Evolutionary conservation across 2,797 vertebrate genomes (phyloP), one percentile per base, ranked within the genome.

Genomic region (Triplophysa yarkandensis): DNA sequence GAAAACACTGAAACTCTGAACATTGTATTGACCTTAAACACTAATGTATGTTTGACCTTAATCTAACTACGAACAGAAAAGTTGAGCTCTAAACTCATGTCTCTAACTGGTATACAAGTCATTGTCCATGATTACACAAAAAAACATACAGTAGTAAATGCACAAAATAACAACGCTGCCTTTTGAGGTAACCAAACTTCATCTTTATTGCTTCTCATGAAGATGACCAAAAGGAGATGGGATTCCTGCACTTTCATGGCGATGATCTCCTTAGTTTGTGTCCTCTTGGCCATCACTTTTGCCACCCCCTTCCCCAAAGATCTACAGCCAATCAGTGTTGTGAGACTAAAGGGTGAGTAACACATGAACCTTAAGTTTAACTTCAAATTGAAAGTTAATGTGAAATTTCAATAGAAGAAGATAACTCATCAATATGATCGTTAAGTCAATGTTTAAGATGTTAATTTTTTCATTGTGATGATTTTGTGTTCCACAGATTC

Each of bases 401-500:
- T n/a, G n/a, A n/a, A 8, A 39, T 39, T 39, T 39, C 36, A 39
- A 39, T 10, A 7, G 36, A 39, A 10, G 30, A 30, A 30, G 30
- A 9, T 10, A 39, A 39, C 36, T 39, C 36, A 1, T 39, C 5
- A 10, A 39, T 3, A 3, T 30, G 6, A 3, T 3, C 6, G 30
- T 30, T 6, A 30, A 30, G 3, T 30, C 3, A 3, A 30, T 30
- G 30, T 30, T 30, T 30, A 6, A 30, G 30, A 30, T n/a, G n/a
- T n/a, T n/a, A 30, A 14, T 19, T 46, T 46, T 6, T 8, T n/a
- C 44, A 46, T 46, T n/a, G 17, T 17, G 17, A 14, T 46, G 16
- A n/a, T 25, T 44, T 68, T 41, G 2, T 74, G 48, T 50, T 74
- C 66, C 25, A 13, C 93, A 98, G 96, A 95, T 86, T 94, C 95